Evolutionary conservation across 1,140 invertebrate species (phyloP).

Genomic region (Pseudomyrmex flavicornis): DNA sequence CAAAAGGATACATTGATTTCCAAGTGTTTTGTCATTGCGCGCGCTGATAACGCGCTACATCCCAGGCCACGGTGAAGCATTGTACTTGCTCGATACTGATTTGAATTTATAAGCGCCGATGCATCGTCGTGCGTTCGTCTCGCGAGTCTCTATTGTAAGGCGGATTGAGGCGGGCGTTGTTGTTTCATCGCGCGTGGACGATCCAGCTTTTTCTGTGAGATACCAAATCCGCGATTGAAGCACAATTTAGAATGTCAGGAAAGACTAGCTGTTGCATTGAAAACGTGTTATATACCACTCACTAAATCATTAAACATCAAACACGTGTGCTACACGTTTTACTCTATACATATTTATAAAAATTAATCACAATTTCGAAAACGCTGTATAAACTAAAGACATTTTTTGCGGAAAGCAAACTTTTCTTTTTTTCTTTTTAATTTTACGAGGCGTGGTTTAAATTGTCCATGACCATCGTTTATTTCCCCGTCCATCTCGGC

Average conservation of each 20-base stretch:
- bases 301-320: background rate
- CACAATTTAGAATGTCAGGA: background rate
- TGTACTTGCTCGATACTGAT: constrained; percentile 49
- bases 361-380: too few species aligned
- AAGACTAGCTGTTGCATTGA: background rate
- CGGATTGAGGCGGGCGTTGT: constrained; percentile 25
- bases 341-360: too few species aligned
- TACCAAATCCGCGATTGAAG: constrained; percentile 25
- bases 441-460: constrained; percentile 59
- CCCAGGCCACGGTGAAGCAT: constrained; percentile 47
- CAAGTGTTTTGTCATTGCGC: constrained; percentile 54
- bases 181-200: constrained; percentile 2
- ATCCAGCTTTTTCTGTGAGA: background rate
- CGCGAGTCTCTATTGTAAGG: constrained; percentile 39
- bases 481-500: constrained; percentile 56
- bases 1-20: constrained; percentile 49
- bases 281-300: background rate
- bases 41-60: constrained; percentile 61
- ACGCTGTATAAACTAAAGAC: background rate
- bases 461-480: constrained; percentile 65
- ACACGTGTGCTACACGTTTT: background rate
- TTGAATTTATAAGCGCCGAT: constrained; percentile 69
- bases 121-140: constrained; percentile 28
- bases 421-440: background rate
- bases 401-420: background rate